Conservation (phyloP, 2,113 vertebrate species). For the Rhizomys pruinosus region DNA sequence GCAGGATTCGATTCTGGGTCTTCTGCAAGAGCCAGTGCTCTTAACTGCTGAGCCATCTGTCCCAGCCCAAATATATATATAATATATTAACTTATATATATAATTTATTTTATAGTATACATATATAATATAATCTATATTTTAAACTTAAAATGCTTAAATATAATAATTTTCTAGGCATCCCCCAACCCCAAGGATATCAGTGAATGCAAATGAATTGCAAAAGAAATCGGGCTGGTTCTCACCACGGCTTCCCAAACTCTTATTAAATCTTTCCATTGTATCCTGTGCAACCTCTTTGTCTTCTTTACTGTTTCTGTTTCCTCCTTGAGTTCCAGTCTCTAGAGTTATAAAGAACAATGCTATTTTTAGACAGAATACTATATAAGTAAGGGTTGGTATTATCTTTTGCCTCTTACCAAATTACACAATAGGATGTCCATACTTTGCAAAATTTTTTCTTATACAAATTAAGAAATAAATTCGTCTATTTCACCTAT, state of each 20-base stretch:
- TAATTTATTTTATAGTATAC: too few relatives aligned
- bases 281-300: constrained; percentile 9
- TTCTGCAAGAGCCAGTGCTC: too few relatives aligned
- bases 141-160: background rate
- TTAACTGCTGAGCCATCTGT: too few relatives aligned
- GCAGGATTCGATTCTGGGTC: too few relatives aligned
- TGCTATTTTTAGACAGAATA: background rate
- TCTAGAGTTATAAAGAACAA: constrained; percentile 56
- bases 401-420: background rate
- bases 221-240: constrained; percentile 53
- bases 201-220: background rate
- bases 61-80: too few relatives aligned
- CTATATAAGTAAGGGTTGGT: background rate
- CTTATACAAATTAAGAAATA: background rate
- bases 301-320: constrained; percentile 35
- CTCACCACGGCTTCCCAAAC: constrained; percentile 79
- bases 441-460: constrained; percentile 18
- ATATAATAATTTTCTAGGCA: background rate
- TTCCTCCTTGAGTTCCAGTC: constrained; percentile 63
- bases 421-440: constrained; percentile 7
- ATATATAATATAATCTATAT: too few relatives aligned
- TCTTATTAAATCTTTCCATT: constrained; percentile 50
- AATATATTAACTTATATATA: background rate
- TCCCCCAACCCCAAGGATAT: background rate
- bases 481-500: background rate